A percentile compares a stretch with the other conserved stretches of the same genome.
Conservation (phyloP, 2,113 vertebrate species). For the Ceyx cyanopectus region DNA sequence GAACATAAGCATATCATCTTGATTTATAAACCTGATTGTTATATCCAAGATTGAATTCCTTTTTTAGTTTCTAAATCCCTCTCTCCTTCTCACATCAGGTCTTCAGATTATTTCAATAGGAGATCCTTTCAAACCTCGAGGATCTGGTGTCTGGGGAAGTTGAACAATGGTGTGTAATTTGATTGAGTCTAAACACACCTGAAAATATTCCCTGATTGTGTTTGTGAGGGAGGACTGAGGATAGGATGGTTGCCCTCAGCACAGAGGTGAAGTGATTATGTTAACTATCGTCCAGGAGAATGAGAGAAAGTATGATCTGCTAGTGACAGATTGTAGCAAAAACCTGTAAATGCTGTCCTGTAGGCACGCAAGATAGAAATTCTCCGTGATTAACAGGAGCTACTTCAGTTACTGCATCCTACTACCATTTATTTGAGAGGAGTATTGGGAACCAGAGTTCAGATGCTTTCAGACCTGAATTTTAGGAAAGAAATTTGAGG, state of each 20-base stretch:
- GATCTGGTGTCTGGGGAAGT: background rate
- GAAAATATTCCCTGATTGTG: background rate
- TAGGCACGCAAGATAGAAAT: background rate
- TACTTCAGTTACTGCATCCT: background rate
- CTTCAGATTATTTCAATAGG: background rate
- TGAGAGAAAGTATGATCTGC: background rate
- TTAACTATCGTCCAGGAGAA: background rate
- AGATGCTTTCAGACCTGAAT: background rate
- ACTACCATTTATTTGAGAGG: background rate
- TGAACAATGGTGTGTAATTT: background rate
- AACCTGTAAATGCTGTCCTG: background rate
- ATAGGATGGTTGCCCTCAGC: background rate
- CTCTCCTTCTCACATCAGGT: background rate
- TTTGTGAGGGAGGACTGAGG: background rate
- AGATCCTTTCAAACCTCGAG: background rate
- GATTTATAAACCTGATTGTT: background rate
- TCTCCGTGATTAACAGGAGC: background rate
- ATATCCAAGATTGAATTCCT: background rate
- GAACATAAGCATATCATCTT: background rate
- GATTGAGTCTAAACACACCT: background rate
- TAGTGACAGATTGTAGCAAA: background rate
- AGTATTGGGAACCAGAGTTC: background rate
- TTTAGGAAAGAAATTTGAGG: background rate
- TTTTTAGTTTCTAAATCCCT: background rate
- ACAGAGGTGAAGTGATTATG: background rate